phyloP scores from a whole-genome alignment of 2,113 vertebrate species.

The Campylomormyrus tamandua region DNA sequence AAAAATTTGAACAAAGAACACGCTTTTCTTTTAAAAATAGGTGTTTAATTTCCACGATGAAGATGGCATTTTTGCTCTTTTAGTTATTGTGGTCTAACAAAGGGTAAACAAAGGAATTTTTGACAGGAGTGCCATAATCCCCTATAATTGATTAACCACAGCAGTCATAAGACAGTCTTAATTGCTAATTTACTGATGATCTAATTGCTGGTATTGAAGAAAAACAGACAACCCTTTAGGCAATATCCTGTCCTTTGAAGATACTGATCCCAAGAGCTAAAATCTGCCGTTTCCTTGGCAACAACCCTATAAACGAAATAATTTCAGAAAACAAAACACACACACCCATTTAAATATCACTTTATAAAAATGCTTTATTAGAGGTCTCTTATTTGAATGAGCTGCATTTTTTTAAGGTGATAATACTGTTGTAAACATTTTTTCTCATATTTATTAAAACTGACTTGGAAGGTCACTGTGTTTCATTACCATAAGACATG shows the following conservation, averaged over 20 bases:
- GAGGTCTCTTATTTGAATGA: neutral
- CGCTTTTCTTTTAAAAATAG: slow-evolving; percentile 9
- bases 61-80: slow-evolving; percentile 29
- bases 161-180: slow-evolving; percentile 36
- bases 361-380: neutral
- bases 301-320: neutral
- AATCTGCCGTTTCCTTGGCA: neutral
- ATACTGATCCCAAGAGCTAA: too few species aligned
- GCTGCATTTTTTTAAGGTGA: neutral
- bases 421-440: neutral
- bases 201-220: slow-evolving; percentile 24
- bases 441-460: neutral
- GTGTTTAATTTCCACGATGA: slow-evolving; percentile 39
- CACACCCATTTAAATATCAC: neutral
- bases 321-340: neutral
- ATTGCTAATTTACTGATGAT: slow-evolving; percentile 29
- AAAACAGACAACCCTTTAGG: neutral
- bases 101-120: slow-evolving; percentile 26
- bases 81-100: slow-evolving; percentile 24
- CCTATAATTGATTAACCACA: slow-evolving; percentile 37
- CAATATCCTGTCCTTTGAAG: neutral
- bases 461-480: neutral
- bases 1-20: neutral
- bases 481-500: neutral
- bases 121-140: slow-evolving; percentile 29